Evolutionary conservation across 2,113 vertebrate genomes (phyloP), one percentile per base, ranked within the genome.

Genomic region (Oncorhynchus nerka): DNA sequence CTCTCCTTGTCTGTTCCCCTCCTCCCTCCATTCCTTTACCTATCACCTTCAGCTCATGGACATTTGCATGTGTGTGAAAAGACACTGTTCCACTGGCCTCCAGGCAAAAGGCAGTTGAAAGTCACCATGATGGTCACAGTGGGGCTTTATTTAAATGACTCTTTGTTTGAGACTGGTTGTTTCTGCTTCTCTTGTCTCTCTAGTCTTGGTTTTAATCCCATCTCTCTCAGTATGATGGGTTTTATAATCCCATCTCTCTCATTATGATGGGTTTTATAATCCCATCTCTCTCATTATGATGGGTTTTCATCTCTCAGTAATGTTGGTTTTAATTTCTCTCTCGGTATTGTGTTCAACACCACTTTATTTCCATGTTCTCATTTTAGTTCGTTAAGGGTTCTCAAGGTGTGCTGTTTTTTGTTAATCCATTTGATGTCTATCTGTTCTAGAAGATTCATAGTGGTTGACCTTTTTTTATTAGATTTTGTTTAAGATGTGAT

Each of bases 21-120:
- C 20, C 72, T 6, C 79, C 74, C 68, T 39, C 51, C 73, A 68
- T 75, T n/a, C 73, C 79, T 83, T 75, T 77, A 49, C 78, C 74
- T 76, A 79, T 80, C 88, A 79, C 74, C 83, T 83, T 84, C 82
- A 79, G 74, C 87, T 85, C 82, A 75, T 84, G 84, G 81, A 89
- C 81, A 92, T 94, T 94, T 93, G 88, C 89, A 92, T 91, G 70
- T 91, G 89, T 92, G 88, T 92, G 88, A 88, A 90, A 88, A 88
- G 88, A 89, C 82, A 81, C 79, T 28, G 78, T 81, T 77, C 79
- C 39, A 75, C 80, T 77, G 78, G 86, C 90, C 88, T 74, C 12
- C 68, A 87, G 92, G 90, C 89, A 89, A 89, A 91, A 90, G 88
- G 89, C 88, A 91, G 90, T 93, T 93, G 88, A 91, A 91, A 91